These are phyloP conservation scores for Halictus ligatus DNA, from an alignment of 2,888 invertebrate genomes.

Conservation along the genomic window DNA sequence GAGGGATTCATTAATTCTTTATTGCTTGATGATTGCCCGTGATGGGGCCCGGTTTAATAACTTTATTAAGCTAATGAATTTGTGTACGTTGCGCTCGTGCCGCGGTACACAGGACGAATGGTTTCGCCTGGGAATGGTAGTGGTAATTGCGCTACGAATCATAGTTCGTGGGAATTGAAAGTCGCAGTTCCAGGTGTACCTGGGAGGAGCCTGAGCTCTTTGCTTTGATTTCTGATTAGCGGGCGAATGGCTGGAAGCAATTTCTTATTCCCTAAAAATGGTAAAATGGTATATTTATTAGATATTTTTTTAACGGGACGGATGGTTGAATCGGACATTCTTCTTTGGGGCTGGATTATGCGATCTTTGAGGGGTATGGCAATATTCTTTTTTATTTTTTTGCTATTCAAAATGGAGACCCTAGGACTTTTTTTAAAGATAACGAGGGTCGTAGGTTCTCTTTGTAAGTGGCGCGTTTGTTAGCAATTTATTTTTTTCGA, in stretches of 20 bases:
- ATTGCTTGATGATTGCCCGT: slow-evolving; percentile 9
- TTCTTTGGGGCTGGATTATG: too few species aligned
- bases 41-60: slow-evolving; percentile 40
- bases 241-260: neutral
- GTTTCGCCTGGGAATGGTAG: neutral
- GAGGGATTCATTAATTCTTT: neutral
- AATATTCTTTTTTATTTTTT: too few species aligned
- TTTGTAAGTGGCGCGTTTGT: too few species aligned
- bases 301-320: neutral
- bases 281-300: neutral
- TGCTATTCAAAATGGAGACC: too few species aligned
- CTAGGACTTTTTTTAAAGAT: too few species aligned
- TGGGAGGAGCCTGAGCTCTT: neutral
- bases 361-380: too few species aligned
- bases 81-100: slow-evolving; percentile 24
- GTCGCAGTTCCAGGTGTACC: neutral
- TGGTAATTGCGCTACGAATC: neutral
- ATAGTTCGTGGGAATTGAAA: slow-evolving; percentile 45
- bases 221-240: slow-evolving; percentile 2
- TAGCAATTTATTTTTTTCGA: too few species aligned
- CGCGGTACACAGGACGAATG: slow-evolving; percentile 4
- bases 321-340: neutral
- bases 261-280: neutral
- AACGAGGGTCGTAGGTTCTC: too few species aligned
- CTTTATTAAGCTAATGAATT: slow-evolving; percentile 48